phyloP scores from a whole-genome alignment of 2,113 vertebrate genomes.

The Eulacestoma nigropectus region DNA sequence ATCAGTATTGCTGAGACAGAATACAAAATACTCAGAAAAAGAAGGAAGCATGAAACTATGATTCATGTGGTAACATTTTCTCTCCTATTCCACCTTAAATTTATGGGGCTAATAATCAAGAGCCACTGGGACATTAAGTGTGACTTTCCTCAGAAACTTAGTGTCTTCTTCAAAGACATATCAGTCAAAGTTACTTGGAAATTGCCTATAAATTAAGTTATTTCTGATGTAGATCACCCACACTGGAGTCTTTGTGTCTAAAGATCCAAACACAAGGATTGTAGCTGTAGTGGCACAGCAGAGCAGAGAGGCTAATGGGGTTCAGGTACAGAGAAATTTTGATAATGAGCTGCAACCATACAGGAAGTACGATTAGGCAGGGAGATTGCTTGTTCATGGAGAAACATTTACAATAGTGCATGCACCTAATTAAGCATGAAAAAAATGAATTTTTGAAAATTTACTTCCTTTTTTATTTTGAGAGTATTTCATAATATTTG shows the following conservation, averaged over 20 bases:
- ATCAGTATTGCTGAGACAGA: background rate
- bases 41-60: background rate
- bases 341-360: background rate
- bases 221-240: background rate
- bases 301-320: background rate
- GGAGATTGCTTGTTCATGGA: background rate
- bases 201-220: background rate
- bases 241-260: background rate
- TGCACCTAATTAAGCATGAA: background rate
- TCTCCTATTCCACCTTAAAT: background rate
- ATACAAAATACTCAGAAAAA: background rate
- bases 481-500: background rate
- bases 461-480: background rate
- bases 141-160: background rate
- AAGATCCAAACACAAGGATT: background rate
- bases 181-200: background rate
- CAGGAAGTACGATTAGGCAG: background rate
- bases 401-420: background rate
- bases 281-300: background rate
- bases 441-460: background rate
- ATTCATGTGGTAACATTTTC: background rate
- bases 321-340: background rate
- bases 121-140: background rate
- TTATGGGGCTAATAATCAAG: background rate
- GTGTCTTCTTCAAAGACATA: background rate